These are phyloP conservation scores for Temnothorax ravouxi DNA, from an alignment of 2,888 invertebrate species.

Conservation along the genomic window DNA sequence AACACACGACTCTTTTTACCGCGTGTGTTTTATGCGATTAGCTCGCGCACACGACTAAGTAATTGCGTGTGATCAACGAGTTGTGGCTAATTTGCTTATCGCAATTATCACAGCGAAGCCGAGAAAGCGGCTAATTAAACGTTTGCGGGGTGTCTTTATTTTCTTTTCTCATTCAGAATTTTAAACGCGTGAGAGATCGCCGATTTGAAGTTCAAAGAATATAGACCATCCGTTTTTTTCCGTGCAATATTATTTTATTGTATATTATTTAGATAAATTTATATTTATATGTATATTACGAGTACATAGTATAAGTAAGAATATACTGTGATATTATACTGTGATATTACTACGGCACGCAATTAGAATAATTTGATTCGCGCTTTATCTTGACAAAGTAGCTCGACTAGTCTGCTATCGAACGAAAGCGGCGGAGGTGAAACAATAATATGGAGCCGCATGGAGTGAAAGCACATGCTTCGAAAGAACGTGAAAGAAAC, in stretches of 20 bases:
- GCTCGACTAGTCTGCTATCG: not conserved
- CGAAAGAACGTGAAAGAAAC: slow-evolving; percentile 14
- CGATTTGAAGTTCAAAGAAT: not conserved
- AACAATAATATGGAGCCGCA: slow-evolving; percentile 8
- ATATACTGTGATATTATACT: too few species aligned
- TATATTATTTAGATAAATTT: not conserved
- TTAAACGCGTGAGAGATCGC: not conserved
- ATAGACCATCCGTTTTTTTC: not conserved
- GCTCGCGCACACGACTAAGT: not conserved
- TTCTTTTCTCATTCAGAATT: too few species aligned
- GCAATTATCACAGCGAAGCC: not conserved
- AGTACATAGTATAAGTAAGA: not conserved
- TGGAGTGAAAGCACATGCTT: slow-evolving; percentile 42
- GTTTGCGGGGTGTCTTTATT: not conserved
- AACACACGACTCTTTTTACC: slow-evolving; percentile 1
- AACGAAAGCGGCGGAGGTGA: slow-evolving; percentile 15
- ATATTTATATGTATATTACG: not conserved
- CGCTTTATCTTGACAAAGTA: not conserved
- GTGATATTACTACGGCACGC: too few species aligned
- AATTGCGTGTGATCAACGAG: slow-evolving; percentile 24
- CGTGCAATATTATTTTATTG: not conserved
- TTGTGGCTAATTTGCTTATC: slow-evolving; percentile 22
- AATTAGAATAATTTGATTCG: not conserved
- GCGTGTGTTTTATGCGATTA: slow-evolving; percentile 22
- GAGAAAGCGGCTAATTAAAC: slow-evolving; percentile 5